Percentiles rank a stretch among this genome's conserved stretches.
Conservation (phyloP, 2,113 vertebrate species). For the Geococcyx californianus region DNA sequence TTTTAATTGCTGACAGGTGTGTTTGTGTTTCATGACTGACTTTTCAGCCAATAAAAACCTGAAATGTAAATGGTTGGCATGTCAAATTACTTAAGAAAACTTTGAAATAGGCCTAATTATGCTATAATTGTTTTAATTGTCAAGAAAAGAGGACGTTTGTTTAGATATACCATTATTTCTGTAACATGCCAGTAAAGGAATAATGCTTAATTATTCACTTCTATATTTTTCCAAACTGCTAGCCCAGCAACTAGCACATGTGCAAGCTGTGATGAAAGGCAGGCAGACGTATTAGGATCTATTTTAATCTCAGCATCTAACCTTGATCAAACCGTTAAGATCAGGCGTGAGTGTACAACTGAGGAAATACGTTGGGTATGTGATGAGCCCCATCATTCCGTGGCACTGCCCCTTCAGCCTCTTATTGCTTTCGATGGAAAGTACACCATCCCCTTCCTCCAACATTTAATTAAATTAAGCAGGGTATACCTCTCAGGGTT, state of each 20-base stretch:
- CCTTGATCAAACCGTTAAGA: not conserved
- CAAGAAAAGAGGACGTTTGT: constrained; percentile 32
- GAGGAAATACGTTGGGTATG: fast-evolving
- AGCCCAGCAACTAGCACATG: not conserved
- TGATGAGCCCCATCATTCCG: not conserved
- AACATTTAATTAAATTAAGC: constrained; percentile 37
- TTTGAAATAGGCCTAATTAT: constrained; percentile 83
- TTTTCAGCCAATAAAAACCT: constrained; percentile 84
- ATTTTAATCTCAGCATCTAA: constrained; percentile 33
- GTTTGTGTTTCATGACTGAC: constrained; percentile 81
- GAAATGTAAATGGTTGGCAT: constrained; percentile 79
- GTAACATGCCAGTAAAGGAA: constrained; percentile 13
- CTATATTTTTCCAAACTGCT: not conserved
- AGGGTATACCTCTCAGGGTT: constrained; percentile 16
- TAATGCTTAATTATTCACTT: not conserved
- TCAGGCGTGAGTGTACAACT: not conserved
- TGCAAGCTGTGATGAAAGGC: constrained; percentile 54
- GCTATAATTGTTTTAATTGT: constrained; percentile 74
- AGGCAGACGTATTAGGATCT: not conserved
- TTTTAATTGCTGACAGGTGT: constrained; percentile 99
- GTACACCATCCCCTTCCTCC: not conserved
- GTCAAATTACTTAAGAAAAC: constrained; percentile 85
- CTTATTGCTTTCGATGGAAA: fast-evolving
- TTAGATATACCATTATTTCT: constrained; percentile 31
- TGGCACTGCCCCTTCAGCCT: not conserved